Evolutionary conservation across 2,888 invertebrate genomes (phyloP).

Genomic region (Metopia argyrocephala): DNA sequence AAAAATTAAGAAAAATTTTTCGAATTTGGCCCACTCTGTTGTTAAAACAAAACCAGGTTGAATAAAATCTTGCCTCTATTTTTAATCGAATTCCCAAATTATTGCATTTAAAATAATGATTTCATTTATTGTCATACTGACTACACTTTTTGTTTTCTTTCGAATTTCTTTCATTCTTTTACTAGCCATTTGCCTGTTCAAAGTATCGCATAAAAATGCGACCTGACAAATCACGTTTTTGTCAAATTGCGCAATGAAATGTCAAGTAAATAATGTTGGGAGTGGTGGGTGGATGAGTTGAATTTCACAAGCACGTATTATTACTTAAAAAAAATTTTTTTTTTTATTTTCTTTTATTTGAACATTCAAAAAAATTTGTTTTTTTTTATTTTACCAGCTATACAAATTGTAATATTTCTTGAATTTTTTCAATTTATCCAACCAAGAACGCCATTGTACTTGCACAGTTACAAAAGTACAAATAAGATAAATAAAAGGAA

Average conservation of each 20-base stretch:
- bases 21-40: too few species aligned
- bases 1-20: too few species aligned
- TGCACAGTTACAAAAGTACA: not conserved
- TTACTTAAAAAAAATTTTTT: conserved; percentile 43
- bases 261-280: conserved; percentile 11
- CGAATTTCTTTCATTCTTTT: too few species aligned
- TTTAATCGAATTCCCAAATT: too few species aligned
- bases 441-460: too few species aligned
- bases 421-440: conserved; percentile 37
- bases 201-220: conserved; percentile 32
- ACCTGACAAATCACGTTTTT: conserved; percentile 58
- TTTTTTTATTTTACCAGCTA: conserved; percentile 34
- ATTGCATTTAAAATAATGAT: conserved; percentile 3
- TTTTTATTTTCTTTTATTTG: conserved; percentile 17
- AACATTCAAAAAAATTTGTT: not conserved
- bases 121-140: conserved; percentile 16
- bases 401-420: conserved; percentile 52
- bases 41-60: too few species aligned
- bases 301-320: conserved; percentile 35
- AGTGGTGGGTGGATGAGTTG: not conserved
- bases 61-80: too few species aligned
- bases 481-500: not conserved
- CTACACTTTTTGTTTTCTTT: not conserved
- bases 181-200: not conserved
- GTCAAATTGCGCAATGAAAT: conserved; percentile 46